Evolutionary conservation across 2,797 vertebrate species (phyloP), one percentile per base, ranked within the genome.

Genomic region (Anabacerthia variegaticeps): DNA sequence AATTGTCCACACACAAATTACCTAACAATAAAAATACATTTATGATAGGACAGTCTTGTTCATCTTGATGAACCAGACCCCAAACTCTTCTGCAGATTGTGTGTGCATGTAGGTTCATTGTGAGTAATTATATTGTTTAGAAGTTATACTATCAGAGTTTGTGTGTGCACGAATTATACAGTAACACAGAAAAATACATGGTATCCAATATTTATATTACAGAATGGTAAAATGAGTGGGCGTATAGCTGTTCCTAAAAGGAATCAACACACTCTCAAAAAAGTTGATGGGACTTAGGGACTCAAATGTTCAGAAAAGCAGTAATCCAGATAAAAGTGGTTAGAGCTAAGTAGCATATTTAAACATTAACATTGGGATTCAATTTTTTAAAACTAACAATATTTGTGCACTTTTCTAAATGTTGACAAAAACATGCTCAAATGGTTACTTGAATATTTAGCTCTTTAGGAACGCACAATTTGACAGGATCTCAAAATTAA

Each of bases 11-110:
- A 88, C 46, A 95, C 87, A 96, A 89, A 91, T 74, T 75, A 74
- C 43, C 48, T 97, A 81, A 88, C 94, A 94, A 83, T 69, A 88
- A 90, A 92, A 95, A 30, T 10, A 46, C 15, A 13, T 65, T 93
- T 81, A 43, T 88, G 56, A 80, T 92, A 79, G 65, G 58, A 88
- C 7, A 21, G 19, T 61, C 81, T 52, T 91, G 93, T 89, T 96
- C 72, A 79, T 94, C 88, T 66, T 66, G 69, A 92, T 56, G 63
- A 88, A 88, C 89, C 88, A 82, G 77, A 81, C 32, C 20, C 19
- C 24, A 41, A 80, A 32, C 26, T 79, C 80, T 55, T 79, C 82
- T 87, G 55, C 61, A 92, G 56, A 61, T 34, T 48, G 18, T 88
- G 34, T 91, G 84, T 7, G 3, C 26, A 14, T 3, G 2, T 16